These are phyloP conservation scores for Oryzias woworae DNA, from an alignment of 2,113 vertebrate genomes.

Conservation along the genomic window DNA sequence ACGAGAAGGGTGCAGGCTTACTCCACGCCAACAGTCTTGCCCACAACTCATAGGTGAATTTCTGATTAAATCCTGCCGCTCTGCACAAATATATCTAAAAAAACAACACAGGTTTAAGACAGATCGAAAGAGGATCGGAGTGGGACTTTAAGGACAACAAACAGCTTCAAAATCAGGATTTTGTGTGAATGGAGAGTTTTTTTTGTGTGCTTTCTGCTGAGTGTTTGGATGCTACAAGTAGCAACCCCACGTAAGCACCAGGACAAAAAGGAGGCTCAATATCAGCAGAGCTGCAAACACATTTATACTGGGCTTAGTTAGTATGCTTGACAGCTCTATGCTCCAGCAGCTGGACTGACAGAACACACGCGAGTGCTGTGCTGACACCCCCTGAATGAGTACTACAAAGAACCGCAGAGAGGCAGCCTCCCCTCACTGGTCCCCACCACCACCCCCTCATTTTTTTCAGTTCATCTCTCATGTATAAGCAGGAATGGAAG, in stretches of 20 bases:
- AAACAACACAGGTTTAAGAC: no score
- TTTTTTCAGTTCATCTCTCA: conserved; percentile 8
- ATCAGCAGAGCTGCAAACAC: conserved; percentile 49
- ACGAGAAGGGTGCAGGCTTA: no score
- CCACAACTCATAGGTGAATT: no score
- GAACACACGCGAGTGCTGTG: conserved; percentile 39
- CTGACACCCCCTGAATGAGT: conserved; percentile 18
- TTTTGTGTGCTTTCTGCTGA: neutral
- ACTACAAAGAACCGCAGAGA: conserved; percentile 34
- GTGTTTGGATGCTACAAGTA: neutral
- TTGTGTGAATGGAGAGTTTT: no score
- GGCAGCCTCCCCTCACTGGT: conserved; percentile 13
- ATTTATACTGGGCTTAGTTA: conserved; percentile 42
- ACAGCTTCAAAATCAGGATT: no score
- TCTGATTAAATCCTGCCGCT: no score
- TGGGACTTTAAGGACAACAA: no score
- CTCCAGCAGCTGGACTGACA: conserved; percentile 53
- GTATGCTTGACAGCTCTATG: conserved; percentile 60
- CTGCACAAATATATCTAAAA: no score
- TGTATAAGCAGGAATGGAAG: conserved; percentile 25
- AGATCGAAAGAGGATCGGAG: no score
- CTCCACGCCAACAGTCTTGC: no score
- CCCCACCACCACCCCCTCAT: conserved; percentile 18
- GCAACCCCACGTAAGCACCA: conserved; percentile 1
- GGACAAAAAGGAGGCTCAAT: conserved; percentile 28